Evolutionary conservation across 2,888 invertebrate species (phyloP), one percentile per base, ranked within the genome.

Genomic region (Gandaritis pyraliata): DNA sequence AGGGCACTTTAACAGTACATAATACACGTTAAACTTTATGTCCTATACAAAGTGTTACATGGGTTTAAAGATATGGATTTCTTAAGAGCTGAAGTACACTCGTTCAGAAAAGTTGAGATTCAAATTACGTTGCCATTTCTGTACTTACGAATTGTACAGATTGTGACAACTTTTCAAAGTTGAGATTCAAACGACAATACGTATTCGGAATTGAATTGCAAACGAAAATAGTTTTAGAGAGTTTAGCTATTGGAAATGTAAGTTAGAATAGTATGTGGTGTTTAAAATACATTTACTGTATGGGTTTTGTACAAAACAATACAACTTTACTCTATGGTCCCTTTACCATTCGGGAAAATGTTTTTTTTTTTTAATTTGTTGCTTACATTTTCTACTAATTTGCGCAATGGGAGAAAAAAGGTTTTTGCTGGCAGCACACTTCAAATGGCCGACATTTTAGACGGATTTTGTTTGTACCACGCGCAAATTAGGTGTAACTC

Each of bases 251-350:
- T 1, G 23, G 6, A 23, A 23, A 23, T 23, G 3, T 23, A 23
- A 5, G 23, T 23, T 23, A 23, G 23, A 23, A 23, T 23, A 23
- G 23, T 23, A 23, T 23, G 23, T n/a, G n/a, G n/a, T 29, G 29
- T 6, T 29, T 29, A 29, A 29, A 62, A 49, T n/a, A n/a, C n/a
- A 62, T 54, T 39, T 18, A 41, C 30, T 55, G 33, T 29, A 49
- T 62, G 66, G 60, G 64, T 65, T 64, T 68, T 66, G 58, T 54
- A 61, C 38, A 62, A 54, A 60, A 60, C 3, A 64, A 58, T 51
- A 56, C 30, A 38, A 33, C 36, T 43, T 51, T 58, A 55, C 56
- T 38, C 69, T 49, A 68, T 68, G 70, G 70, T 68, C 66, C 66
- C 70, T 48, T 41, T 46, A 68, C 62, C 64, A 29, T 52, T 54